Evolutionary conservation across 2,888 invertebrate species (phyloP).

Genomic region (Melanostoma mellinum): DNA sequence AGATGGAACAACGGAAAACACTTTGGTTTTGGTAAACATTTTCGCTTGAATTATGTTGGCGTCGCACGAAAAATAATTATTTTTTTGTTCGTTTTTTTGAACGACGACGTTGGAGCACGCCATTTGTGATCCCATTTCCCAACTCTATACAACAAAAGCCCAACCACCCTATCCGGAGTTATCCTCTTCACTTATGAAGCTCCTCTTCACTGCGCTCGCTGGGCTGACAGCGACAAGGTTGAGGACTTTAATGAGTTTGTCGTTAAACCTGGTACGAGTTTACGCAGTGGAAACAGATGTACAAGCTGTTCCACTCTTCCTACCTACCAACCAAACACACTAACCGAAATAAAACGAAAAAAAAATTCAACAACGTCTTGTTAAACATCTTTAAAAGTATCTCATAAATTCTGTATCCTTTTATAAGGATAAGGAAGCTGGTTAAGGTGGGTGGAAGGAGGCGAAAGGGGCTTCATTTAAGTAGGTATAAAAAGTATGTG

Average conservation of each 20-base stretch:
- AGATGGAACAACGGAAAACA: constrained; percentile 54
- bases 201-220: background rate
- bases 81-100: constrained; percentile 62
- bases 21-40: constrained; percentile 55
- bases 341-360: background rate
- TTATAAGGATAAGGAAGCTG: too few relatives aligned
- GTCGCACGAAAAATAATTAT: constrained; percentile 80
- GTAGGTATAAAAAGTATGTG: constrained; percentile 17
- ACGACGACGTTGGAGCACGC: constrained; percentile 59
- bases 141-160: background rate
- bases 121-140: constrained; percentile 42
- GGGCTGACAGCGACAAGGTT: constrained; percentile 65
- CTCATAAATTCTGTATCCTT: constrained; percentile 69
- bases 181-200: constrained; percentile 46
- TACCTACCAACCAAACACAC: background rate
- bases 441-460: background rate
- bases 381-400: constrained; percentile 71
- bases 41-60: constrained; percentile 78
- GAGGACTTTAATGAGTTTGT: constrained; percentile 72
- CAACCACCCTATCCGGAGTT: constrained; percentile 1
- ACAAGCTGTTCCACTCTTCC: constrained; percentile 41
- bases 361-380: constrained; percentile 39
- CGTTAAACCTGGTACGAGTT: constrained; percentile 57
- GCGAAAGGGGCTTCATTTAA: background rate
- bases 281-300: constrained; percentile 66